These are phyloP conservation scores for Thymallus thymallus DNA, from an alignment of 2,113 vertebrate genomes.

Conservation along the genomic window DNA sequence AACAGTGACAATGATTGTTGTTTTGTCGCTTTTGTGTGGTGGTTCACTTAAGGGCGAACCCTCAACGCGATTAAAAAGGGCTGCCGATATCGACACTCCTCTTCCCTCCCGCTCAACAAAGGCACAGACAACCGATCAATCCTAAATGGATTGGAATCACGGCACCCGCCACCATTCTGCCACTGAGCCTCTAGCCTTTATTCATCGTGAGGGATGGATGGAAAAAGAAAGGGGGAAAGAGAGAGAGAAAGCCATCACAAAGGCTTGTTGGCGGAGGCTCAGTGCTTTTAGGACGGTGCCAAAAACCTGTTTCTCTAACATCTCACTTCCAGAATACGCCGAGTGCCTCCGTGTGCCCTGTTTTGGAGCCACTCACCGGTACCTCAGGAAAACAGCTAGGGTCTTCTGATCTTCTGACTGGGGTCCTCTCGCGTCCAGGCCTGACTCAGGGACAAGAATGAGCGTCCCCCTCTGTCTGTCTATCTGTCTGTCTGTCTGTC, in stretches of 20 bases:
- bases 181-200: constrained; percentile 1
- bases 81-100: constrained; percentile 9
- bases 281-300: constrained; percentile 41
- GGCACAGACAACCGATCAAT: constrained; percentile 12
- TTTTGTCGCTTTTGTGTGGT: background rate
- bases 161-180: background rate
- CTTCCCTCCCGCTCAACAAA: background rate
- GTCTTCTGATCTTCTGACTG: constrained; percentile 57
- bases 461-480: constrained; percentile 24
- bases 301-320: constrained; percentile 59
- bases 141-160: constrained; percentile 44
- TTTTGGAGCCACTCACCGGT: constrained; percentile 48
- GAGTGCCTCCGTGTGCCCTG: constrained; percentile 51
- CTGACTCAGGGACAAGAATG: constrained; percentile 62
- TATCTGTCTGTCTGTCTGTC: constrained; percentile 7
- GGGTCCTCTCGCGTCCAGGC: constrained; percentile 55
- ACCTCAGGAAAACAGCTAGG: constrained; percentile 54
- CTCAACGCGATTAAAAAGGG: constrained; percentile 3
- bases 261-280: constrained; percentile 39
- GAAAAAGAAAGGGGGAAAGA: background rate
- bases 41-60: background rate
- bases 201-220: background rate
- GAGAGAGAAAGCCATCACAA: constrained; percentile 29
- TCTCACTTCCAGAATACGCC: constrained; percentile 56
- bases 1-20: background rate